These are phyloP conservation scores for Synchiropus splendidus DNA, from an alignment of 2,113 vertebrate species.

Conservation along the genomic window DNA sequence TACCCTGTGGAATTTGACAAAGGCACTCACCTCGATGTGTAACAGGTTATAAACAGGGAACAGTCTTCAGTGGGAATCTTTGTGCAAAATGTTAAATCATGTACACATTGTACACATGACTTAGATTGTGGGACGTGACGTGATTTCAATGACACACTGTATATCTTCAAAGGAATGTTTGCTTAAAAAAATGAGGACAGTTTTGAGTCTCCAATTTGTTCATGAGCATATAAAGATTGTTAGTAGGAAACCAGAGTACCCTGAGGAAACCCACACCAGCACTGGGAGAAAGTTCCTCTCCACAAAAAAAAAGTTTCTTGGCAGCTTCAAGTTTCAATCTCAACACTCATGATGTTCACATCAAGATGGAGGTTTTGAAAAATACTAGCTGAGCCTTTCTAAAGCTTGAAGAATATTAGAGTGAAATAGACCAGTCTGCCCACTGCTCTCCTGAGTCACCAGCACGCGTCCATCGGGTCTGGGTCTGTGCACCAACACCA, in stretches of 20 bases:
- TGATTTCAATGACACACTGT: no score
- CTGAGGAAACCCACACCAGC: no score
- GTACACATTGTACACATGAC: constrained; percentile 37
- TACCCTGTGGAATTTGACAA: constrained; percentile 41
- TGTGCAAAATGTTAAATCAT: constrained; percentile 44
- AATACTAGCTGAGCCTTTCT: constrained; percentile 59
- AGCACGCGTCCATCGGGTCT: constrained; percentile 63
- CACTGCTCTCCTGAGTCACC: constrained; percentile 63
- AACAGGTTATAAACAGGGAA: constrained; percentile 39
- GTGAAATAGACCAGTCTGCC: constrained; percentile 65
- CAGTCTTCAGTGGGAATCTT: constrained; percentile 30
- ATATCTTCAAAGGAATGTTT: no score
- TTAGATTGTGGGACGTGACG: constrained; percentile 3
- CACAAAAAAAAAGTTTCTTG: constrained; percentile 29
- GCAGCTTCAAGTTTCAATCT: constrained; percentile 24
- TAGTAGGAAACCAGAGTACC: no score
- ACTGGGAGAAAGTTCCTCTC: no score
- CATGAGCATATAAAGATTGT: no score
- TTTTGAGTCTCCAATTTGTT: no score
- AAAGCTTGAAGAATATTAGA: constrained; percentile 56
- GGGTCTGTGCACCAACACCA: constrained; percentile 64
- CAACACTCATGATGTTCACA: not conserved
- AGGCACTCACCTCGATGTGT: constrained; percentile 52
- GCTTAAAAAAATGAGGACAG: no score
- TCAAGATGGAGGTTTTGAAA: no score